phyloP scores from a whole-genome alignment of 2,797 vertebrate genomes.

The Malurus leucopterus region DNA sequence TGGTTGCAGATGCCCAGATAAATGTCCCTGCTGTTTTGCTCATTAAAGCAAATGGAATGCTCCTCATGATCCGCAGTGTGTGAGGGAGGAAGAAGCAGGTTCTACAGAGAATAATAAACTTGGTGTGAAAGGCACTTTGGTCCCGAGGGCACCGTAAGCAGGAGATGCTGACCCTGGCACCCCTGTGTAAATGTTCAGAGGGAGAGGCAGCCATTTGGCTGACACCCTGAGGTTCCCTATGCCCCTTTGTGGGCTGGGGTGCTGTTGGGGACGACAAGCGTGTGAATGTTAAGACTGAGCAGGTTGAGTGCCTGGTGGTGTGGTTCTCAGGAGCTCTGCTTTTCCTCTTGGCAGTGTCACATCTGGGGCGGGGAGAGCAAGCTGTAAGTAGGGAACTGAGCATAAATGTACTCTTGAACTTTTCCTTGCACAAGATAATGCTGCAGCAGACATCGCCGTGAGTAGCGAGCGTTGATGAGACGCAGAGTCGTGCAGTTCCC shows the following conservation, averaged over 20 bases:
- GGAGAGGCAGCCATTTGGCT: background rate
- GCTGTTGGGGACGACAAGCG: background rate
- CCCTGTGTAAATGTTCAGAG: fast-evolving
- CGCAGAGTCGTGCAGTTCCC: background rate
- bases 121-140: background rate
- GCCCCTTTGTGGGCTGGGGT: fast-evolving
- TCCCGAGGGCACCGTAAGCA: background rate
- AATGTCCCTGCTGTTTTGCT: background rate
- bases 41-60: fast-evolving
- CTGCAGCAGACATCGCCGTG: fast-evolving
- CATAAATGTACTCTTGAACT: background rate
- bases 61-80: background rate
- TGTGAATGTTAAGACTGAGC: background rate
- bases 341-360: background rate
- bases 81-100: background rate
- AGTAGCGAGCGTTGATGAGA: background rate
- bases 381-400: background rate
- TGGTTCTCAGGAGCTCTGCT: background rate
- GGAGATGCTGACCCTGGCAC: background rate
- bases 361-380: background rate
- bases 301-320: background rate
- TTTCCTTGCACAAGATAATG: background rate
- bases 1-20: background rate
- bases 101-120: background rate
- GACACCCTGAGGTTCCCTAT: background rate